Evolutionary conservation across 2,113 vertebrate species (phyloP), one percentile per base, ranked within the genome.

Genomic region (Hippocampus zosterae): DNA sequence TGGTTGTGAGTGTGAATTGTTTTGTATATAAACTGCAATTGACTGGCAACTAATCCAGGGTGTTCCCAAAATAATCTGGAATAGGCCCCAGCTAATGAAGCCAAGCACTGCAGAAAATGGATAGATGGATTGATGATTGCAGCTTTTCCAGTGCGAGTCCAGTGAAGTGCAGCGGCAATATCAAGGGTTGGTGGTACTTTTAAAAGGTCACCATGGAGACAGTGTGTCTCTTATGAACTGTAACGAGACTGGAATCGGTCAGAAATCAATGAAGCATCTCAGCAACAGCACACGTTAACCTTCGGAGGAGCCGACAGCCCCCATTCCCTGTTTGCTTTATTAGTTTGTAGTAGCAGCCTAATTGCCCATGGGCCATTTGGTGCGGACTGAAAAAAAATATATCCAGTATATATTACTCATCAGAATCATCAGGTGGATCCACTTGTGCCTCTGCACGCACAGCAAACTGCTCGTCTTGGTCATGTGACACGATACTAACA

Each of bases 251-350:
- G 57, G 74, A 78, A 79, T 21, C 69, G 65, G 70, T 23, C 37
- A 74, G 52, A 69, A 83, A 90, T 85, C 82, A 85, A 87, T 88
- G 78, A 65, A 73, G 71, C 62, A 67, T 81, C 78, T 79, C 74
- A 74, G 55, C 65, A 65, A 82, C 73, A 85, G 72, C 79, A 77
- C 69, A 65, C 41, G 9, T 64, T 77, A 76, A 79, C 77, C 76
- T 72, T 68, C 72, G 41, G 75, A 78, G 69, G 42, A 70, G 37
- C 64, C 60, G 77, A 76, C 27, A 15, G 27, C 27, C 76, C 77
- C 77, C 53, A 21, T 46, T 74, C 56, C 60, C 56, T 72, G 25
- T 66, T 37, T 81, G 74, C 63, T 77, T 82, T 84, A 69, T 72
- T 78, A 69, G 75, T 73, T 66, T 69, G 61, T 71, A 73, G 46